Conservation (phyloP, 2,113 vertebrate genomes). For the Dendropsophus ebraccatus region DNA sequence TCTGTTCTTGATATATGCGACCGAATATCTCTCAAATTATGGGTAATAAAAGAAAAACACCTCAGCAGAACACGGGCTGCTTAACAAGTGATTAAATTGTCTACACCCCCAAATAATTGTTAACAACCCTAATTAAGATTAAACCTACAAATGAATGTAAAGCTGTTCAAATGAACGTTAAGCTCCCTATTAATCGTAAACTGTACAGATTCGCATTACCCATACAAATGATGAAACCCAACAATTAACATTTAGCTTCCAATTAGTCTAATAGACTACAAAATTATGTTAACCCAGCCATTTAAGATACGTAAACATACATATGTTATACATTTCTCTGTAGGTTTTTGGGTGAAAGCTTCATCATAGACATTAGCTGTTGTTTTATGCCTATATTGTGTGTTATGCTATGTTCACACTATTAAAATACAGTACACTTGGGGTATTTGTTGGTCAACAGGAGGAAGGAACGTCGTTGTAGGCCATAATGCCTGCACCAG, state of each 20-base stretch:
- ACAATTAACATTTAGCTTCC: background rate
- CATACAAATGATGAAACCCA: background rate
- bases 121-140: constrained; percentile 11
- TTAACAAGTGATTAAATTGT: constrained; percentile 12
- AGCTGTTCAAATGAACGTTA: background rate
- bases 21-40: constrained; percentile 15
- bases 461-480: too few species aligned
- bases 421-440: too few species aligned
- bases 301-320: background rate
- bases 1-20: constrained; percentile 1
- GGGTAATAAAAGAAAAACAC: constrained; percentile 7
- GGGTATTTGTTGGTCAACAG: too few species aligned
- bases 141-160: constrained; percentile 19
- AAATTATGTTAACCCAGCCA: background rate
- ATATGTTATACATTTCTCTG: background rate
- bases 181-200: constrained; percentile 1
- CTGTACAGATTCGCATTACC: background rate
- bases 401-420: too few species aligned
- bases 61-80: background rate
- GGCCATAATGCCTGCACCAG: too few species aligned
- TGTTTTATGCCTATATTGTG: background rate
- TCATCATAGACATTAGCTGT: background rate
- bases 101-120: constrained; percentile 29
- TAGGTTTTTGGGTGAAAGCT: background rate
- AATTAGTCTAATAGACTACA: background rate